A percentile compares a stretch with the other conserved stretches of the same genome.
phyloP scores from a whole-genome alignment of 1,140 invertebrate genomes.

The Oscheius sp. region DNA sequence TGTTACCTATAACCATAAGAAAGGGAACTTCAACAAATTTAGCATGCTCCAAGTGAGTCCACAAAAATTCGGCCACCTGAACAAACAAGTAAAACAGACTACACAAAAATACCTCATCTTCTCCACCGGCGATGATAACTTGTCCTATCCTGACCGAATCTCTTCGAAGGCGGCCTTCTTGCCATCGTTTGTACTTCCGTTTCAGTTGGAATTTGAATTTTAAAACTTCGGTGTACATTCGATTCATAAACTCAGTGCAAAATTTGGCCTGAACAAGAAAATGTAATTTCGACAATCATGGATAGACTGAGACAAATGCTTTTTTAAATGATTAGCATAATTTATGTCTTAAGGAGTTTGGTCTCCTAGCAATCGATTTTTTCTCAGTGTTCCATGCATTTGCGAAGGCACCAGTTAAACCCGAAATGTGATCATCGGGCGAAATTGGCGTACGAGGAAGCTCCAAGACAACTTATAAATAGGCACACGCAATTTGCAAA shows the following conservation, averaged over 20 bases:
- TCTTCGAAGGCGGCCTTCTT: conserved; percentile 36
- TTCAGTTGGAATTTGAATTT: conserved; percentile 52
- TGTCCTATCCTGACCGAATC: conserved; percentile 40
- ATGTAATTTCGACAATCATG: not conserved
- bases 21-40: conserved; percentile 55
- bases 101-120: conserved; percentile 48
- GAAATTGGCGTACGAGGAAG: too few species aligned
- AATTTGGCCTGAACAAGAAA: conserved; percentile 55
- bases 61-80: conserved; percentile 58
- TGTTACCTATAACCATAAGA: conserved; percentile 17
- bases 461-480: too few species aligned
- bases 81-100: conserved; percentile 9
- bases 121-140: conserved; percentile 56
- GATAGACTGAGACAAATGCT: too few species aligned
- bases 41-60: conserved; percentile 59
- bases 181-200: conserved; percentile 44
- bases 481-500: too few species aligned
- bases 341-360: too few species aligned
- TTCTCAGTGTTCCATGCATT: too few species aligned
- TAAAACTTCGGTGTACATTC: conserved; percentile 55
- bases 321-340: too few species aligned
- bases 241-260: conserved; percentile 57
- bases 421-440: too few species aligned
- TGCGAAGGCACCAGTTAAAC: too few species aligned
- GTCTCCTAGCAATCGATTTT: too few species aligned